Percentiles rank a stretch among this genome's conserved stretches.
phyloP scores from a whole-genome alignment of 1,140 invertebrate genomes.

The Agrypnia vestita region DNA sequence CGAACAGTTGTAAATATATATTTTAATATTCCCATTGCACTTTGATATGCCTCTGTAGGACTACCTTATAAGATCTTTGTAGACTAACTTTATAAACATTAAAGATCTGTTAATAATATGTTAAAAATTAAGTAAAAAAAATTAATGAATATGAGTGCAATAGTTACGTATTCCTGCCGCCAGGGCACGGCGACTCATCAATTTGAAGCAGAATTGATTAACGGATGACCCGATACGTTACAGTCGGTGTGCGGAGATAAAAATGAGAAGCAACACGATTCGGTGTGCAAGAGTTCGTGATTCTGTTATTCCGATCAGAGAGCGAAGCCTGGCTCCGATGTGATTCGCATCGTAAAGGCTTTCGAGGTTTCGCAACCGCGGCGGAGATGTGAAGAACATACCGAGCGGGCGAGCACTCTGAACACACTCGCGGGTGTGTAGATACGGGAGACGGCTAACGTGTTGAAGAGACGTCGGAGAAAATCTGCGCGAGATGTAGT shows the following conservation, averaged over 20 bases:
- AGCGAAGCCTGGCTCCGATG: not conserved
- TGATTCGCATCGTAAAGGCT: slow-evolving; percentile 25
- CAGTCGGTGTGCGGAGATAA: slow-evolving; percentile 24
- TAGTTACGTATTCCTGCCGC: too few species aligned
- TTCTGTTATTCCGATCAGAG: slow-evolving; percentile 20
- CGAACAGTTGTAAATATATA: too few species aligned
- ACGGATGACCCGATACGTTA: slow-evolving; percentile 30
- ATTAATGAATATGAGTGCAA: too few species aligned
- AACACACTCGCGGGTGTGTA: slow-evolving; percentile 2
- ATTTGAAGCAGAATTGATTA: slow-evolving; percentile 32
- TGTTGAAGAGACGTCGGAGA: too few species aligned
- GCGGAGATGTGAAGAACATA: slow-evolving; percentile 5
- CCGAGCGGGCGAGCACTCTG: not conserved
- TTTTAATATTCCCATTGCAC: too few species aligned
- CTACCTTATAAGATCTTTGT: too few species aligned
- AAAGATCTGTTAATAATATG: too few species aligned
- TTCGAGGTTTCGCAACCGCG: slow-evolving; percentile 8
- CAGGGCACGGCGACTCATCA: slow-evolving; percentile 19
- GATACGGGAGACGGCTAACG: not conserved
- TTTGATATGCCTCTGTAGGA: too few species aligned
- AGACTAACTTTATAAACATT: too few species aligned
- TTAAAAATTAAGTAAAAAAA: too few species aligned
- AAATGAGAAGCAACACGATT: slow-evolving; percentile 36
- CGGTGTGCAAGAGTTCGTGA: slow-evolving; percentile 39
- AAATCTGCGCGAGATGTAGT: too few species aligned